These are phyloP conservation scores for Epizoanthus ramosus DNA, from an alignment of 92 coral and sea anemone genomes.

Conservation along the genomic window DNA sequence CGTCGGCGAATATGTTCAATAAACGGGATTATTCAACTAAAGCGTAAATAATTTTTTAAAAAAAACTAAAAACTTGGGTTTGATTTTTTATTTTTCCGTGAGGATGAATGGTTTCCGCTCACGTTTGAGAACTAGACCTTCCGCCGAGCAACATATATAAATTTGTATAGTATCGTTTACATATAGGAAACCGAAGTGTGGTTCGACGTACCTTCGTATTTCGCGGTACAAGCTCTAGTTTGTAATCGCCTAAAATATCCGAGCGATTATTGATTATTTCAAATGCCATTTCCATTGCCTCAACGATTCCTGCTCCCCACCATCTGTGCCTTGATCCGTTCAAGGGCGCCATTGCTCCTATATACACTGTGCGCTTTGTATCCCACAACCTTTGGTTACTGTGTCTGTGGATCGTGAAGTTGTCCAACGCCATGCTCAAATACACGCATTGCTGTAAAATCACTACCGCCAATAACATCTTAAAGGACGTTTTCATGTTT, in stretches of 20 bases:
- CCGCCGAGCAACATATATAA: too few relatives aligned
- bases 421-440: neutral
- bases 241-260: conserved; percentile 18
- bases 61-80: too few relatives aligned
- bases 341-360: conserved; percentile 33
- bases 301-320: conserved; percentile 38
- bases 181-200: too few relatives aligned
- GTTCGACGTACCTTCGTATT: conserved; percentile 20
- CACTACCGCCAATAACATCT: neutral
- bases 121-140: too few relatives aligned
- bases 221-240: conserved; percentile 15
- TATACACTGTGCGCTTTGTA: neutral
- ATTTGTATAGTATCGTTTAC: too few relatives aligned
- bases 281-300: conserved; percentile 31
- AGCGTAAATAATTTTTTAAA: too few relatives aligned
- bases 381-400: too few relatives aligned
- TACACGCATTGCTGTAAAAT: neutral
- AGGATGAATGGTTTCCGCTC: too few relatives aligned
- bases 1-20: too few relatives aligned
- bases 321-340: neutral
- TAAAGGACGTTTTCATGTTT: neutral
- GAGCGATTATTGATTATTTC: conserved; percentile 18
- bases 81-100: too few relatives aligned
- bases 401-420: neutral
- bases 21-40: too few relatives aligned